phyloP scores from a whole-genome alignment of 2,113 vertebrate species.

The Myodes glareolus region DNA sequence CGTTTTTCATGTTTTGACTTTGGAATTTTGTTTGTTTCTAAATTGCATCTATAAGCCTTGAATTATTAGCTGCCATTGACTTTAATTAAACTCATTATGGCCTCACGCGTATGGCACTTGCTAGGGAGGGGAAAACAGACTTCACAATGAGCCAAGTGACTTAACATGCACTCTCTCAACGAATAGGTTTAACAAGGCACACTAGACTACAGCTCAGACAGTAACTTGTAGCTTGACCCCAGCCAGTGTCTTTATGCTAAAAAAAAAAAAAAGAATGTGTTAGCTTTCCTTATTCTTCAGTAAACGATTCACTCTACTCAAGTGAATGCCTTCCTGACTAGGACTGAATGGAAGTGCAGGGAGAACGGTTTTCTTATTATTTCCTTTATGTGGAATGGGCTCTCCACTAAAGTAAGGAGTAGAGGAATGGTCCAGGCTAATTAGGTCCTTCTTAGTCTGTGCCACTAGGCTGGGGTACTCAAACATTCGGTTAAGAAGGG shows the following conservation, averaged over 20 bases:
- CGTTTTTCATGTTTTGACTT: constrained; percentile 66
- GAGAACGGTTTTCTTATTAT: constrained; percentile 67
- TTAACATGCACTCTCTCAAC: constrained; percentile 58
- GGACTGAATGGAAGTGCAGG: constrained; percentile 60
- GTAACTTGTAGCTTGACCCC: constrained; percentile 69
- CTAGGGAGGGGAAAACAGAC: constrained; percentile 37
- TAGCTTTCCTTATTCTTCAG: constrained; percentile 80
- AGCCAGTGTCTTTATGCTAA: constrained; percentile 51
- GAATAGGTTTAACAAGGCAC: constrained; percentile 72
- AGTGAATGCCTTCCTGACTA: constrained; percentile 57
- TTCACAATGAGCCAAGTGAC: constrained; percentile 74
- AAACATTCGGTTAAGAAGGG: constrained; percentile 40
- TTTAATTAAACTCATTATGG: constrained; percentile 82
- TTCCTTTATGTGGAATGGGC: constrained; percentile 62
- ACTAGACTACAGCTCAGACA: constrained; percentile 66
- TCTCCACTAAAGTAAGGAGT: constrained; percentile 15
- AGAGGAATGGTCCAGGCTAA: constrained; percentile 27
- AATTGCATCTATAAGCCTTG: constrained; percentile 65
- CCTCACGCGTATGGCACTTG: constrained; percentile 68
- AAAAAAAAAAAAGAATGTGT: constrained; percentile 71
- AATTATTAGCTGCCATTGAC: constrained; percentile 60
- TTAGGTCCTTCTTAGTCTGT: neutral
- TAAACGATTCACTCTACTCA: constrained; percentile 79
- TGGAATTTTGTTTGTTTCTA: constrained; percentile 67
- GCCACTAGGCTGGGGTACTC: neutral